Conservation (phyloP, 2,113 vertebrate species). For the Entomyzon cyanotis region DNA sequence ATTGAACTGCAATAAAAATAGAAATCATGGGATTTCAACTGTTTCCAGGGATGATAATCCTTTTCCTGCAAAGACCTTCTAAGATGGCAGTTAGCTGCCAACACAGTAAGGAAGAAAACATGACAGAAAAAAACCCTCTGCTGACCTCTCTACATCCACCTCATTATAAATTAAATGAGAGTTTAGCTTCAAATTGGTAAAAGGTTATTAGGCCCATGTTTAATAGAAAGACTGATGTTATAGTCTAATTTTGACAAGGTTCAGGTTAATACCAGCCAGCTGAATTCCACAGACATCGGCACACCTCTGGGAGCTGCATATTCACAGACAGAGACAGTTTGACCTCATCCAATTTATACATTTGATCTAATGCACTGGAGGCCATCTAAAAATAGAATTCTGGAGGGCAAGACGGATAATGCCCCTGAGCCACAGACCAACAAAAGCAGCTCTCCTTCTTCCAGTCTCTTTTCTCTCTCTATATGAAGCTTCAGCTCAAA, state of each 20-base stretch:
- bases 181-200: not conserved
- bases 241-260: not conserved
- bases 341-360: constrained; percentile 26
- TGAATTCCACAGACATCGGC: not conserved
- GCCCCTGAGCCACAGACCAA: not conserved
- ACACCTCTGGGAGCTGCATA: not conserved
- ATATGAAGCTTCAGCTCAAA: not conserved
- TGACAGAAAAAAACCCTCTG: not conserved
- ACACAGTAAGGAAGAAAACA: not conserved
- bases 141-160: not conserved
- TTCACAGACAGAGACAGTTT: not conserved
- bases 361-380: constrained; percentile 35
- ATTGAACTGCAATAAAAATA: not conserved
- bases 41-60: not conserved
- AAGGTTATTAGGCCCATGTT: not conserved
- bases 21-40: not conserved
- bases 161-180: not conserved
- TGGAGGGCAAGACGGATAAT: not conserved
- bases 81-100: not conserved
- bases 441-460: constrained; percentile 6
- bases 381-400: constrained; percentile 46
- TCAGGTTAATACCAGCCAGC: not conserved
- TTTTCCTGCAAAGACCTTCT: not conserved
- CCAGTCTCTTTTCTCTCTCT: not conserved
- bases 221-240: not conserved